These are phyloP conservation scores for Cyphomyrus discorhynchus DNA, from an alignment of 2,113 vertebrate species.

Conservation along the genomic window DNA sequence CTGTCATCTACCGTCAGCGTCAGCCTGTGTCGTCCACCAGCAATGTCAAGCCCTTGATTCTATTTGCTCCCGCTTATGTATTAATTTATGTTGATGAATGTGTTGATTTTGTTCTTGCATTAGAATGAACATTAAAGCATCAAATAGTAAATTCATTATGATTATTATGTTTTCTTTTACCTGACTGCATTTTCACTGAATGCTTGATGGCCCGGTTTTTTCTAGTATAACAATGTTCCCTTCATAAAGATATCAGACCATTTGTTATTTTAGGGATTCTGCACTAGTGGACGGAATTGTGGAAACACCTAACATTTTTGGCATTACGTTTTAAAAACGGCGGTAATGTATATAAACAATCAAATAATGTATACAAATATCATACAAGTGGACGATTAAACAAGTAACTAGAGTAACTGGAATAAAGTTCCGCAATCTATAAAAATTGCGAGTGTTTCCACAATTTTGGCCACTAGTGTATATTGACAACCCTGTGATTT, in stretches of 20 bases:
- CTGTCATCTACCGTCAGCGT: constrained; percentile 3
- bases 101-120: not conserved
- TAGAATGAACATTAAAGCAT: not conserved
- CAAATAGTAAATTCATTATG: not conserved
- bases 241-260: not conserved
- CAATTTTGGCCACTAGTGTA: not conserved
- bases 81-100: not conserved
- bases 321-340: not conserved
- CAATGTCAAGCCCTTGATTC: not conserved
- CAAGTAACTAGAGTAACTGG: not conserved
- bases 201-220: not conserved
- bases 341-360: not conserved
- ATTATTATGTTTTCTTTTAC: not conserved
- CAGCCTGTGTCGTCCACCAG: constrained; percentile 8
- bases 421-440: not conserved
- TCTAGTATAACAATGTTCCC: not conserved
- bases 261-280: not conserved
- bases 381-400: not conserved
- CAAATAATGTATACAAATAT: not conserved
- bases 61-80: not conserved
- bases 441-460: not conserved
- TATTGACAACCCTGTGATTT: not conserved
- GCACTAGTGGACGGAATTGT: not conserved
- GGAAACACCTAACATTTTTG: not conserved
- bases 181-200: not conserved